A percentile compares a stretch with the other conserved stretches of the same genome.
phyloP scores from a whole-genome alignment of 2,113 vertebrate species.

The Mustela nigripes region DNA sequence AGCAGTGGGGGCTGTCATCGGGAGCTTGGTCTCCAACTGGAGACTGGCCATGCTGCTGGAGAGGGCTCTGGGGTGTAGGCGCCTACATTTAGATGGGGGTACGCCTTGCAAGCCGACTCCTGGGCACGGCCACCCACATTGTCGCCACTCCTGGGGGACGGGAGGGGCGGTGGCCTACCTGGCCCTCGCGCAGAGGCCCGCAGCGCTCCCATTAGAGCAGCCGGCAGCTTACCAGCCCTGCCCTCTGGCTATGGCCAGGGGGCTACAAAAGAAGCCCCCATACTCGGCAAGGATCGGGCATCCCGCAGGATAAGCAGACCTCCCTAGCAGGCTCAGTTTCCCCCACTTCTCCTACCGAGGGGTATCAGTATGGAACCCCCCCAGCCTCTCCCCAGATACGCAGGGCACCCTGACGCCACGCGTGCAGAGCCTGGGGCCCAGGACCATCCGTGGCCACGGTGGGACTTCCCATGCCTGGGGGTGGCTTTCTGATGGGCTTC shows the following conservation, averaged over 20 bases:
- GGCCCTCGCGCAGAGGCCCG: background rate
- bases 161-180: background rate
- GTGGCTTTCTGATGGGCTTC: background rate
- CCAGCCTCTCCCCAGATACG: background rate
- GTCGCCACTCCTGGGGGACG: background rate
- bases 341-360: background rate
- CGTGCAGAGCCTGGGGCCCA: background rate
- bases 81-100: background rate
- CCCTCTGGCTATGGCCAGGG: background rate
- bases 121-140: rapidly evolving
- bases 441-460: rapidly evolving
- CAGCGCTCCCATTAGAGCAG: rapidly evolving
- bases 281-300: background rate
- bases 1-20: background rate
- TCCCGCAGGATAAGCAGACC: background rate
- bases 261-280: rapidly evolving
- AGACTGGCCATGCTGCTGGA: rapidly evolving
- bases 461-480: background rate
- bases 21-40: constrained; percentile 29
- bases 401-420: rapidly evolving
- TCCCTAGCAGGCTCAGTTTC: background rate
- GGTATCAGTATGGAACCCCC: rapidly evolving
- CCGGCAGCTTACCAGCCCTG: background rate
- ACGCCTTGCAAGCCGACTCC: rapidly evolving
- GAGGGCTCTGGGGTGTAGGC: background rate